A percentile compares a stretch with the other conserved stretches of the same genome.
Evolutionary conservation across 2,888 invertebrate genomes (phyloP).

Genomic region (Keiferia lycopersicella): DNA sequence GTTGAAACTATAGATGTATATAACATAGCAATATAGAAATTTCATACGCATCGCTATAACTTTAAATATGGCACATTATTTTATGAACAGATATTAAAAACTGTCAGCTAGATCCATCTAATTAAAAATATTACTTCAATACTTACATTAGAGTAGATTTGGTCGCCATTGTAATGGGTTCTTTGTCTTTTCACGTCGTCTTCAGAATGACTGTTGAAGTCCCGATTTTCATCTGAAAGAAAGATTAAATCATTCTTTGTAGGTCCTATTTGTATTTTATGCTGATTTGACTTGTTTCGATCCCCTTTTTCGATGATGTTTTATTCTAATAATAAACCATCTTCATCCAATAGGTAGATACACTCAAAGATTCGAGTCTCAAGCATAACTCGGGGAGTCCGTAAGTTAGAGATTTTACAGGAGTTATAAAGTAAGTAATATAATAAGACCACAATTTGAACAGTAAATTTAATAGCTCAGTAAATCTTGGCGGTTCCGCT

Average conservation of each 20-base stretch:
- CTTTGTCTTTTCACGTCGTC: constrained; percentile 94
- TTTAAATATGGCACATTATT: no score
- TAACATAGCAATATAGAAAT: no score
- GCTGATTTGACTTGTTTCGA: no score
- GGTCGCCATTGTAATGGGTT: constrained; percentile 93
- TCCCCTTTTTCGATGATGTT: no score
- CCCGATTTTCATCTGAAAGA: constrained; percentile 91
- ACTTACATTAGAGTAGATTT: constrained; percentile 94
- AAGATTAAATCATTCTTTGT: no score
- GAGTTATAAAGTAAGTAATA: constrained; percentile 56
- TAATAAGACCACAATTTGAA: constrained; percentile 64
- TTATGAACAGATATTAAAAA: no score
- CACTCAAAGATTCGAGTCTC: not conserved
- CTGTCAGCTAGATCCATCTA: no score
- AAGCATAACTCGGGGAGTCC: constrained; percentile 17
- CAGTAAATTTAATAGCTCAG: constrained; percentile 70
- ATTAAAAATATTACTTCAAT: no score
- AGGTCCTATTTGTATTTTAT: no score
- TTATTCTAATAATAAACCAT: not conserved
- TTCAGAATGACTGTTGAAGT: constrained; percentile 92
- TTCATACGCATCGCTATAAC: no score
- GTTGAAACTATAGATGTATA: no score
- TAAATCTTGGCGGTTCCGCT: constrained; percentile 70
- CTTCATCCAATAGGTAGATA: not conserved
- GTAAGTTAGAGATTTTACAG: constrained; percentile 38